Percentiles rank a stretch among this genome's conserved stretches.
Evolutionary conservation across 2,888 invertebrate genomes (phyloP).

Genomic region (Lasioglossum calceatum): DNA sequence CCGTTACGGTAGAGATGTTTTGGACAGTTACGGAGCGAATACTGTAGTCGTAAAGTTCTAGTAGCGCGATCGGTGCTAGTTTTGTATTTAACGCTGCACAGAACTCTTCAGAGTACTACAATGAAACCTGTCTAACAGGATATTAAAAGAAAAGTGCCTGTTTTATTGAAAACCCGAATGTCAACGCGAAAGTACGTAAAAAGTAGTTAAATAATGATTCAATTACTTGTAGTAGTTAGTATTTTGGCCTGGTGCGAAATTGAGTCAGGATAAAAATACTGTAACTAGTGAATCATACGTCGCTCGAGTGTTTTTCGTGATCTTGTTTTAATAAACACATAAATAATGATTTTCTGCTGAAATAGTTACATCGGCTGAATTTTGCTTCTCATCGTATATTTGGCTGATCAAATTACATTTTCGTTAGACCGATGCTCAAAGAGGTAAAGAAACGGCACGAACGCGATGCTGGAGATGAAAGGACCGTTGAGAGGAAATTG

Average conservation of each 20-base stretch:
- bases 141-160: not conserved
- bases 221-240: too few relatives aligned
- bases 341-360: not conserved
- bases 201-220: not conserved
- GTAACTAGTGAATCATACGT: not conserved
- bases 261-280: not conserved
- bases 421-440: conserved; percentile 24
- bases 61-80: too few relatives aligned
- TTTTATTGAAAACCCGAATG: not conserved
- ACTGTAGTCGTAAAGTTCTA: not conserved
- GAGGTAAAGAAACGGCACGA: not conserved
- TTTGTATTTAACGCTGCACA: not conserved
- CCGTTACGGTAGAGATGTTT: not conserved
- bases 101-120: not conserved
- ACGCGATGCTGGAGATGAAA: not conserved
- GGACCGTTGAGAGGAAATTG: not conserved
- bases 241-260: too few relatives aligned
- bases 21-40: not conserved
- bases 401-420: conserved; percentile 23
- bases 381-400: not conserved
- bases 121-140: not conserved
- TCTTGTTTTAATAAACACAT: not conserved
- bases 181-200: not conserved
- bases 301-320: not conserved
- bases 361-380: not conserved